Conservation (phyloP, 2,113 vertebrate genomes). For the Serilophus lunatus region DNA sequence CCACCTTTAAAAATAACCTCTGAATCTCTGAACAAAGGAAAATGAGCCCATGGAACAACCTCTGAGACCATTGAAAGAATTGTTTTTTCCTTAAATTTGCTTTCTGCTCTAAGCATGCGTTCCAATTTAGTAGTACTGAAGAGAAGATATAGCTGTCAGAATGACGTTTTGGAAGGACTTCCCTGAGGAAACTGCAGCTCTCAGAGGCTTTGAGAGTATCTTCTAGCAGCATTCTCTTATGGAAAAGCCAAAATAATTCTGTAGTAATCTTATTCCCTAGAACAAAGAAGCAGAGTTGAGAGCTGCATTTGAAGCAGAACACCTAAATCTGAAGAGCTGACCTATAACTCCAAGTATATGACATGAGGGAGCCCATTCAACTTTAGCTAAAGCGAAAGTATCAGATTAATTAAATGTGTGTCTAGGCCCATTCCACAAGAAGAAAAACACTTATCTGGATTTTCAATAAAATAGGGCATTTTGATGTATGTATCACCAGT, state of each 20-base stretch:
- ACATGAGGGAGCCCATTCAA: neutral
- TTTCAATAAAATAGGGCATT: neutral
- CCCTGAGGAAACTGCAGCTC: neutral
- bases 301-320: neutral
- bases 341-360: neutral
- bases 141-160: conserved; percentile 26
- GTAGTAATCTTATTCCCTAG: neutral
- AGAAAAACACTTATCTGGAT: neutral
- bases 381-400: neutral
- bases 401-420: neutral
- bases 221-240: neutral
- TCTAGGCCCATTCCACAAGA: neutral
- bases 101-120: neutral
- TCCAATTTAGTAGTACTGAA: neutral
- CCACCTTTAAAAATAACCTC: neutral
- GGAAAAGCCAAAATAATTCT: neutral
- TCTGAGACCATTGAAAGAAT: neutral
- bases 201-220: neutral
- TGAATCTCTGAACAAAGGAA: neutral
- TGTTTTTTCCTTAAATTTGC: neutral
- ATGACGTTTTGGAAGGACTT: neutral
- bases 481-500: neutral
- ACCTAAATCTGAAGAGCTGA: neutral
- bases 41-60: neutral
- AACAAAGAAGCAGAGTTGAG: neutral